Evolutionary conservation across 2,113 vertebrate species (phyloP).

Genomic region (Scortum barcoo): DNA sequence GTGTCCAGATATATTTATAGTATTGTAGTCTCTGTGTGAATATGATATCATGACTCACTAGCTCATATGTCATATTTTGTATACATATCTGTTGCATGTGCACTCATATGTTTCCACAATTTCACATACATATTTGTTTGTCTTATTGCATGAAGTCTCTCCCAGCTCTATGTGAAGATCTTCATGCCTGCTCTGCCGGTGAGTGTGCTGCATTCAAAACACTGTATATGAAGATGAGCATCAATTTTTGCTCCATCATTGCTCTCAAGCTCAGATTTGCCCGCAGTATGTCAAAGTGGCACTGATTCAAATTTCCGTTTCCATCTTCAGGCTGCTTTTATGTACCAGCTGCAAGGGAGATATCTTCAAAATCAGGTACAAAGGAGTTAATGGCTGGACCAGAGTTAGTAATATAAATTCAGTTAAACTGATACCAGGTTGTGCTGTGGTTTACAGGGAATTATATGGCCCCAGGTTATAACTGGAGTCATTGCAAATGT

Average conservation of each 20-base stretch:
- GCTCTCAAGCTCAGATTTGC: neutral
- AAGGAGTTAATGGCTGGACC: neutral
- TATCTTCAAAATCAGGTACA: constrained; percentile 94
- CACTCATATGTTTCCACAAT: neutral
- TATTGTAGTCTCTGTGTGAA: too few species aligned
- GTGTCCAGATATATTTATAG: too few species aligned
- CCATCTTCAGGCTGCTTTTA: constrained; percentile 87
- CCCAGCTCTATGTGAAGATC: constrained; percentile 93
- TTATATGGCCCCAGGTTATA: constrained; percentile 93
- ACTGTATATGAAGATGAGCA: neutral
- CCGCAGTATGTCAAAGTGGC: neutral
- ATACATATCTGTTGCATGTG: neutral
- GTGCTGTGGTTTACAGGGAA: constrained; percentile 84
- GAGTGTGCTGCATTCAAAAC: constrained; percentile 76
- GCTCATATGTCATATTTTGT: too few species aligned
- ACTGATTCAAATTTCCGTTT: neutral
- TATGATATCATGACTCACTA: too few species aligned
- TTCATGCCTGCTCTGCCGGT: constrained; percentile 95
- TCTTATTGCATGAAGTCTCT: constrained; percentile 83
- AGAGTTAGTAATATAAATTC: neutral
- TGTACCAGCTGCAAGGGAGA: constrained; percentile 90
- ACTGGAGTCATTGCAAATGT: constrained; percentile 88
- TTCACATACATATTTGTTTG: neutral
- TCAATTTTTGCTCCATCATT: neutral
- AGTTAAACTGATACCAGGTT: neutral